Evolutionary conservation across 1,140 invertebrate species (phyloP).

Genomic region (Gyrodactylus bullatarudis): DNA sequence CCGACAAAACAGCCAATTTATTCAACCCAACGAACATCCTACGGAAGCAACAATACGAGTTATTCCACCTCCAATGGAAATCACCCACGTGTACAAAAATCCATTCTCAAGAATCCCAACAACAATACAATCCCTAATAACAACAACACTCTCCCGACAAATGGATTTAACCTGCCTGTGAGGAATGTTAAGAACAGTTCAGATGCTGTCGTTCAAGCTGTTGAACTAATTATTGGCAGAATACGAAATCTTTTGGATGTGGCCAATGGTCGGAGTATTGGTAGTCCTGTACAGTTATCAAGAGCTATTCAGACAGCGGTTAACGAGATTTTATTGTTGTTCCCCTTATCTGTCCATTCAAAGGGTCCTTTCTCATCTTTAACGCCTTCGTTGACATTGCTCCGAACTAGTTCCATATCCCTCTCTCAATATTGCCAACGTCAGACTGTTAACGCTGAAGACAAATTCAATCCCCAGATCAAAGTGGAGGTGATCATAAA

Average conservation of each 20-base stretch:
- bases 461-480: neutral
- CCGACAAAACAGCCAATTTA: neutral
- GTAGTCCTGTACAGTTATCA: neutral
- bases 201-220: neutral
- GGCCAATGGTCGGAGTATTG: neutral
- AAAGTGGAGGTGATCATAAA: neutral
- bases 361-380: neutral
- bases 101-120: neutral
- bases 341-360: neutral
- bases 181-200: neutral
- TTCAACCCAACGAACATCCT: neutral
- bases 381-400: neutral
- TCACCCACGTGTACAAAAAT: neutral
- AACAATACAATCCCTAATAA: neutral
- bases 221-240: neutral
- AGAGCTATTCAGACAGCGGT: neutral
- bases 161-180: neutral
- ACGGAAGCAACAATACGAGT: too few species aligned
- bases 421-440: neutral
- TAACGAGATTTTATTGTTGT: neutral
- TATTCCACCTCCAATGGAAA: neutral
- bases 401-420: neutral
- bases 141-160: neutral
- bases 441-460: neutral
- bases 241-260: neutral